Evolutionary conservation across 1,140 invertebrate genomes (phyloP), one percentile per base, ranked within the genome.

Genomic region (Cotesia chilonis): DNA sequence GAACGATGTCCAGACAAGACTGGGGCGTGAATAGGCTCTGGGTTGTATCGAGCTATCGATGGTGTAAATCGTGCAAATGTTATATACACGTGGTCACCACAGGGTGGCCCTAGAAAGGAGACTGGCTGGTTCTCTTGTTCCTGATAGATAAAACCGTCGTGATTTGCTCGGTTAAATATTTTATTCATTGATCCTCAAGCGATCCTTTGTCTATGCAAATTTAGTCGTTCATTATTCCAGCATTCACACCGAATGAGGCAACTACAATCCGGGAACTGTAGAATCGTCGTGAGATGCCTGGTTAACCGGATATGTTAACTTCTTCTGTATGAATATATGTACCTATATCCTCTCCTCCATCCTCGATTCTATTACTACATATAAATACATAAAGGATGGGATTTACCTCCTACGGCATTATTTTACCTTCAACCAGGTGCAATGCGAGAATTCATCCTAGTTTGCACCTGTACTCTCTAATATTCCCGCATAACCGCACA

Each of bases 41-140:
- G 68, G n/a, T 68, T 59, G 12, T 35, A 57, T 57, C 6, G 28
- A 14, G n/a, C 67, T 71, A 71, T 72, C 64, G 41, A 65, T 37
- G 12, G 36, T n/a, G n/a, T 51, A 67, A 71, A 66, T 65, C 63
- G 63, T 38, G 70, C 17, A 20, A 52, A 52, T 70, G 52, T 6
- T 36, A 28, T 41, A n/a, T 47, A 55, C 51, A 59, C 4, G 55
- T 55, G 55, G 70, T 72, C 38, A 55, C 63, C 63, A 60, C 63
- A 66, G 70, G 70, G 70, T 72, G 70, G 70, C 52, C 64, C 47
- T 72, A 59, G 54, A 72, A 57, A 72, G 51, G 52, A 10, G 12
- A 57, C 14, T 63, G 60, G 35, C 37, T 38, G 35, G 10, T 28
- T 37, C 36, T 38, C 35, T 63, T 63, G 35, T 47, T 47, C 41